Evolutionary conservation across 2,797 vertebrate species (phyloP).

Genomic region (Spinus olivaceus): DNA sequence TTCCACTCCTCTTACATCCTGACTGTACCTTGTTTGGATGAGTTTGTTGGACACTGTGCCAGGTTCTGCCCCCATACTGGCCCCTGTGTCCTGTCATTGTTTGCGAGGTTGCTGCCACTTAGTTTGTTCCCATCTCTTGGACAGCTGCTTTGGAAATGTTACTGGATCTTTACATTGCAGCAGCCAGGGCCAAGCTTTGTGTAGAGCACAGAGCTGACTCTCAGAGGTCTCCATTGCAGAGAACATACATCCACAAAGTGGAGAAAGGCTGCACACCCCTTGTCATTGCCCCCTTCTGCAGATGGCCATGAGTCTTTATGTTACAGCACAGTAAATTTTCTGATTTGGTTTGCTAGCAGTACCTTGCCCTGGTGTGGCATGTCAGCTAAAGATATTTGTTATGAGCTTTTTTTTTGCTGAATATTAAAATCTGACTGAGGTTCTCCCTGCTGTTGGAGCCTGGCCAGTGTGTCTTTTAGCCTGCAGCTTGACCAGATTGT

Average conservation of each 20-base stretch:
- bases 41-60: not conserved
- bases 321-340: not conserved
- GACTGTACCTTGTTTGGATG: not conserved
- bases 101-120: not conserved
- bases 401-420: not conserved
- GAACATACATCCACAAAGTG: not conserved
- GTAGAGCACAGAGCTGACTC: not conserved
- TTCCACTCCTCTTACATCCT: not conserved
- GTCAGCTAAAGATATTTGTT: not conserved
- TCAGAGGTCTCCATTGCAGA: not conserved
- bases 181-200: not conserved
- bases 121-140: not conserved
- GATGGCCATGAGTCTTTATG: not conserved
- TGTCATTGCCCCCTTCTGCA: not conserved
- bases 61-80: not conserved
- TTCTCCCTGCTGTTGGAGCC: not conserved
- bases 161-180: not conserved
- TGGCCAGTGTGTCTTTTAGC: conserved; percentile 26
- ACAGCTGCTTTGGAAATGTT: not conserved
- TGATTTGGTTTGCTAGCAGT: not conserved
- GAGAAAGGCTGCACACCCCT: not conserved
- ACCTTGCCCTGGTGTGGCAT: not conserved
- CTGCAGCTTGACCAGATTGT: conserved; percentile 49
- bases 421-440: conserved; percentile 21
- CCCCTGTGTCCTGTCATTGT: not conserved